phyloP scores from a whole-genome alignment of 2,113 vertebrate genomes.

The Passer domesticus region DNA sequence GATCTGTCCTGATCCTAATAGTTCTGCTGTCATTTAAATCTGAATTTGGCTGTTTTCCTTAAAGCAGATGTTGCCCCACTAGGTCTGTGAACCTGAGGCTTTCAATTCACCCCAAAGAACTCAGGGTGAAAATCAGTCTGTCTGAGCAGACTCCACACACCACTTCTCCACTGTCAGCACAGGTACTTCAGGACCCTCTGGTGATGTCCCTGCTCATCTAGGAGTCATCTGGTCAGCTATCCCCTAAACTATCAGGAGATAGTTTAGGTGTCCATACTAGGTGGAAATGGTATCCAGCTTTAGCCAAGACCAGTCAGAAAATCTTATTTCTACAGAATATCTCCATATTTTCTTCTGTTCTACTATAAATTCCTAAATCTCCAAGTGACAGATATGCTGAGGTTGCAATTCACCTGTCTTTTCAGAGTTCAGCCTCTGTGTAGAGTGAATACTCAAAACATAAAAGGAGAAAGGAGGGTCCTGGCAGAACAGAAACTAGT shows the following conservation, averaged over 20 bases:
- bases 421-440: not conserved
- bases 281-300: not conserved
- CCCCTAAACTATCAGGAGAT: not conserved
- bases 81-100: not conserved
- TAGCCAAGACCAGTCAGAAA: not conserved
- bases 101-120: not conserved
- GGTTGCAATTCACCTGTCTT: not conserved
- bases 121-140: not conserved
- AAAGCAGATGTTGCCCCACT: not conserved
- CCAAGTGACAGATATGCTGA: accelerated
- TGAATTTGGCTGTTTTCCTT: not conserved
- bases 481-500: not conserved
- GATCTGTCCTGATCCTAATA: not conserved
- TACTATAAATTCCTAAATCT: not conserved
- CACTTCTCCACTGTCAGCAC: not conserved
- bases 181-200: not conserved
- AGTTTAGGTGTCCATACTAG: not conserved
- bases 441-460: not conserved
- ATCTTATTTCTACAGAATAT: not conserved
- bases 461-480: not conserved
- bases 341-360: not conserved
- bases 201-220: not conserved
- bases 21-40: not conserved
- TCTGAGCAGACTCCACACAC: not conserved
- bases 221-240: not conserved